A percentile compares a stretch with the other conserved stretches of the same genome.
Evolutionary conservation across 1,140 invertebrate genomes (phyloP).

Genomic region (Contarinia nasturtii): DNA sequence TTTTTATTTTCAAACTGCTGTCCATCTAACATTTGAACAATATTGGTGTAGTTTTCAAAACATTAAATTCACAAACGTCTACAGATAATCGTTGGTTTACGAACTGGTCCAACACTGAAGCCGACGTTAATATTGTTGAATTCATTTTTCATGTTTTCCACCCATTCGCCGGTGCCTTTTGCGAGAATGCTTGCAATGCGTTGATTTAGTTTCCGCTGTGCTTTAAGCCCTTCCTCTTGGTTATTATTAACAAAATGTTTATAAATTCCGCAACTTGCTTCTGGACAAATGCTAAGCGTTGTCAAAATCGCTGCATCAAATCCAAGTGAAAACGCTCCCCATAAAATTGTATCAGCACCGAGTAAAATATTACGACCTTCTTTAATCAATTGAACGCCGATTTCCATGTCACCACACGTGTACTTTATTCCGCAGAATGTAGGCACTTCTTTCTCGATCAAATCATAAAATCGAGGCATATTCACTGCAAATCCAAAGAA

Average conservation of each 20-base stretch:
- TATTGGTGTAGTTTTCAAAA: no score
- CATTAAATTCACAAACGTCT: no score
- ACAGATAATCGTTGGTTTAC: neutral
- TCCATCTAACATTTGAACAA: no score
- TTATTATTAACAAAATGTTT: slow-evolving; percentile 19
- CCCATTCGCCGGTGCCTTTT: neutral
- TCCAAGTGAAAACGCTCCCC: slow-evolving; percentile 32
- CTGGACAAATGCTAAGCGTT: slow-evolving; percentile 36
- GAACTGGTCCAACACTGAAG: neutral
- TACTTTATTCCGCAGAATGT: slow-evolving; percentile 60
- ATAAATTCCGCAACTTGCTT: slow-evolving; percentile 24
- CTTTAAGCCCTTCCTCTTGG: slow-evolving; percentile 16
- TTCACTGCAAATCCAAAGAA: slow-evolving; percentile 53
- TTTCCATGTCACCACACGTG: slow-evolving; percentile 41
- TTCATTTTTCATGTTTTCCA: neutral
- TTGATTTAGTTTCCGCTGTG: slow-evolving; percentile 26
- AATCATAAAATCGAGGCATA: slow-evolving; percentile 45
- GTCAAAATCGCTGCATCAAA: slow-evolving; percentile 48
- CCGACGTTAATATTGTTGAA: neutral
- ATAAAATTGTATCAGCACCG: slow-evolving; percentile 34
- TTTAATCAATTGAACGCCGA: slow-evolving; percentile 35
- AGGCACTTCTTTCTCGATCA: slow-evolving; percentile 36
- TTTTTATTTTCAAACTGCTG: no score
- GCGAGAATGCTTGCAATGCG: slow-evolving; percentile 9
- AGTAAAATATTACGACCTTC: slow-evolving; percentile 36